Evolutionary conservation across 2,888 invertebrate species (phyloP).

Genomic region (Diaprepes abbreviatus): DNA sequence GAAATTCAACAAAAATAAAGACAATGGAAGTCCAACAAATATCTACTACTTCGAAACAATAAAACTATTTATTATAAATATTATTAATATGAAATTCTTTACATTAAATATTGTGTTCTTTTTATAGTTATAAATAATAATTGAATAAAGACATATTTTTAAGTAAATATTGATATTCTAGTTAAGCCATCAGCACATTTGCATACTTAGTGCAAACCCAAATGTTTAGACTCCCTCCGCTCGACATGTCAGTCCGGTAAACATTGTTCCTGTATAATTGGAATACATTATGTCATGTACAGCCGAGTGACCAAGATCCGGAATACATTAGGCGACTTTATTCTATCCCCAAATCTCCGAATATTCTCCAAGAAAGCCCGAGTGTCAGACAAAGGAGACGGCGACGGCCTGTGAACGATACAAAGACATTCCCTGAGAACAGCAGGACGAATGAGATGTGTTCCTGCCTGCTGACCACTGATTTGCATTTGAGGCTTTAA

Average conservation of each 20-base stretch:
- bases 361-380: constrained; percentile 42
- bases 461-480: constrained; percentile 42
- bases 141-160: background rate
- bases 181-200: constrained; percentile 18
- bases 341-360: constrained; percentile 53
- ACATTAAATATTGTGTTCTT: too few relatives aligned
- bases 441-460: constrained; percentile 30
- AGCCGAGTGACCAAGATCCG: constrained; percentile 60
- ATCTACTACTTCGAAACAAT: too few relatives aligned
- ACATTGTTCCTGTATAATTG: constrained; percentile 59
- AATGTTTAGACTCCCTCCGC: constrained; percentile 39
- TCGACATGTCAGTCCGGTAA: constrained; percentile 54
- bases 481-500: constrained; percentile 45
- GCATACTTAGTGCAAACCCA: constrained; percentile 43
- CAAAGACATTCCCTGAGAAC: constrained; percentile 40
- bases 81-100: too few relatives aligned
- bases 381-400: constrained; percentile 37
- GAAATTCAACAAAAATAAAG: too few relatives aligned
- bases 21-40: too few relatives aligned
- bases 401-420: constrained; percentile 31
- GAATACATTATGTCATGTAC: constrained; percentile 61
- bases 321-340: constrained; percentile 60
- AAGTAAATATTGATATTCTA: constrained; percentile 8
- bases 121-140: too few relatives aligned
- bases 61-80: too few relatives aligned